Evolutionary conservation across 1,140 invertebrate species (phyloP).

Genomic region (Psix sp.): DNA sequence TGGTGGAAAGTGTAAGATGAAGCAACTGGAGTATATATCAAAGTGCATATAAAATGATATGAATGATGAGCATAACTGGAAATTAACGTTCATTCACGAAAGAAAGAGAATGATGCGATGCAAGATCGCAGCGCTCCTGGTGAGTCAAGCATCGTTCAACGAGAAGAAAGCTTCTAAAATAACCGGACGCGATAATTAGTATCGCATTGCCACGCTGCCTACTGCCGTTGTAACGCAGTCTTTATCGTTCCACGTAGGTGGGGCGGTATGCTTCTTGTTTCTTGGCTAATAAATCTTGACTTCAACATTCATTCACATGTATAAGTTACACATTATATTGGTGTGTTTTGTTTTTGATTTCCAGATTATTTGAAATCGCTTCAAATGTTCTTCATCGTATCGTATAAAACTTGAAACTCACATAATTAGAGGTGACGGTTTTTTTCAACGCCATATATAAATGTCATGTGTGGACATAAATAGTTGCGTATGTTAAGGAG

Average conservation of each 20-base stretch:
- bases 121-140: slow-evolving; percentile 12
- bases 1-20: slow-evolving; percentile 20
- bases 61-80: slow-evolving; percentile 55
- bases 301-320: slow-evolving; percentile 38
- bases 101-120: slow-evolving; percentile 23
- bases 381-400: too few relatives aligned
- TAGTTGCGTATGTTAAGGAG: too few relatives aligned
- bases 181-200: slow-evolving; percentile 69
- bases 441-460: too few relatives aligned
- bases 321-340: slow-evolving; percentile 17
- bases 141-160: slow-evolving; percentile 22
- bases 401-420: too few relatives aligned
- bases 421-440: too few relatives aligned
- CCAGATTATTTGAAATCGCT: neutral
- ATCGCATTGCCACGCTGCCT: slow-evolving; percentile 58
- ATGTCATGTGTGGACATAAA: too few relatives aligned
- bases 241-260: slow-evolving; percentile 64
- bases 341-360: slow-evolving; percentile 1
- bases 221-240: slow-evolving; percentile 33
- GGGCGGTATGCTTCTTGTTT: slow-evolving; percentile 57
- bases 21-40: slow-evolving; percentile 19
- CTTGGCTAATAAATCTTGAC: slow-evolving; percentile 25
- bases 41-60: slow-evolving; percentile 37
- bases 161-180: slow-evolving; percentile 53
- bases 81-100: slow-evolving; percentile 53